Evolutionary conservation across 2,888 invertebrate species (phyloP).

Genomic region (Cataglyphis altisquamis): DNA sequence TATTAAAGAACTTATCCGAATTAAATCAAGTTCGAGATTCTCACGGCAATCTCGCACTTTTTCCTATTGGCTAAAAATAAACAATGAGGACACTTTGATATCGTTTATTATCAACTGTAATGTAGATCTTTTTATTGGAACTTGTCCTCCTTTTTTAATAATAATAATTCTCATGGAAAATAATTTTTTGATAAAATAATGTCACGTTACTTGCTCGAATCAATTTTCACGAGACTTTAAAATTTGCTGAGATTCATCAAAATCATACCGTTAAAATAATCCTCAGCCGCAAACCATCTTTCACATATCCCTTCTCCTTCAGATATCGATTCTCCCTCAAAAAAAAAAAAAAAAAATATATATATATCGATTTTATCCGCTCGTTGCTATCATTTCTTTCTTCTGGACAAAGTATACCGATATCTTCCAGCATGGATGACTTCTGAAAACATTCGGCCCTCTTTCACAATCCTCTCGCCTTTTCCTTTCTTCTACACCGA

Average conservation of each 20-base stretch:
- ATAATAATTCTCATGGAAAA: too few species aligned
- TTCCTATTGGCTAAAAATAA: not conserved
- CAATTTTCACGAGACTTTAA: not conserved
- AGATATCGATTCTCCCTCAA: not conserved
- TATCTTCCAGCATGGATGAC: slow-evolving; percentile 47
- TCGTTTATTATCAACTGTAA: not conserved
- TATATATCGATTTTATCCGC: slow-evolving; percentile 53
- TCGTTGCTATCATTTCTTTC: slow-evolving; percentile 46
- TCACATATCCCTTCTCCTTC: not conserved
- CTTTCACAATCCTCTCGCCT: slow-evolving; percentile 65
- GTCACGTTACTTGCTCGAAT: not conserved
- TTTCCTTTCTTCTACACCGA: slow-evolving; percentile 62
- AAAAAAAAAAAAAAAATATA: not conserved
- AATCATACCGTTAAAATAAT: not conserved
- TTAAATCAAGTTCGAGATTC: slow-evolving; percentile 16
- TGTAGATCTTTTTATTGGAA: not conserved
- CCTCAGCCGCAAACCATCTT: not conserved
- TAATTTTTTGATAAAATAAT: not conserved
- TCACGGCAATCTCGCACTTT: not conserved
- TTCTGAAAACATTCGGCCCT: slow-evolving; percentile 69
- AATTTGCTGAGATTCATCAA: not conserved
- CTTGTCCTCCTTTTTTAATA: not conserved
- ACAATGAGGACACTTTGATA: not conserved
- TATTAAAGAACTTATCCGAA: slow-evolving; percentile 13
- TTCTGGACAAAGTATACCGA: slow-evolving; percentile 49